These are phyloP conservation scores for Botia kubotai DNA, from an alignment of 2,797 vertebrate species.

Conservation along the genomic window DNA sequence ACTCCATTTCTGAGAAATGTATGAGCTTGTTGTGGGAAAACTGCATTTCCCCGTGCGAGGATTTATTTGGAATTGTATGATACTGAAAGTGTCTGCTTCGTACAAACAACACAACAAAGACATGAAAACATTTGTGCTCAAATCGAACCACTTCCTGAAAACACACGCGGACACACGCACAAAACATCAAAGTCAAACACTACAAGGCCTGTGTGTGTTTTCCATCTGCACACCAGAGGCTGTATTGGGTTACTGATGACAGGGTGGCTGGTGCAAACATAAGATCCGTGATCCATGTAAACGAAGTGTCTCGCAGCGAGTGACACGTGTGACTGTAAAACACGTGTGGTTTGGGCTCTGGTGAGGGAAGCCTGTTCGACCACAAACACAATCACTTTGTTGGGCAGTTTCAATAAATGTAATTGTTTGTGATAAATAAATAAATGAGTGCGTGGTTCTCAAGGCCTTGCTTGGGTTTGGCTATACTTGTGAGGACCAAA, in stretches of 20 bases:
- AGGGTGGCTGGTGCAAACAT: slow-evolving; percentile 22
- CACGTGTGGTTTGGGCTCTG: slow-evolving; percentile 50
- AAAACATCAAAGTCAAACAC: slow-evolving; percentile 43
- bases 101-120: not conserved
- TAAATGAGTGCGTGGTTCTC: slow-evolving; percentile 10
- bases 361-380: slow-evolving; percentile 15
- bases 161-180: not conserved
- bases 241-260: slow-evolving; percentile 47
- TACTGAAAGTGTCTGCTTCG: not conserved
- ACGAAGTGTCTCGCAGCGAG: not conserved
- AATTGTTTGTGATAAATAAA: slow-evolving; percentile 47
- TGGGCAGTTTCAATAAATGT: slow-evolving; percentile 31
- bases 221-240: slow-evolving; percentile 34
- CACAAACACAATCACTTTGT: slow-evolving; percentile 43
- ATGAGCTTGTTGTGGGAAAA: not conserved
- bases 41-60: not conserved
- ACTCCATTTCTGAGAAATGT: not conserved
- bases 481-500: too few species aligned
- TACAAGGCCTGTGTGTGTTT: slow-evolving; percentile 33
- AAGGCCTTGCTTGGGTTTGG: not conserved
- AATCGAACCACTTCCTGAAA: not conserved
- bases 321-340: slow-evolving; percentile 57
- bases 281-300: slow-evolving; percentile 16
- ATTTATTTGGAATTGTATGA: not conserved
- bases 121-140: slow-evolving; percentile 11